A percentile compares a stretch with the other conserved stretches of the same genome.
These are phyloP conservation scores for Crypturellus tataupa DNA, from an alignment of 2,797 vertebrate genomes.

Conservation along the genomic window DNA sequence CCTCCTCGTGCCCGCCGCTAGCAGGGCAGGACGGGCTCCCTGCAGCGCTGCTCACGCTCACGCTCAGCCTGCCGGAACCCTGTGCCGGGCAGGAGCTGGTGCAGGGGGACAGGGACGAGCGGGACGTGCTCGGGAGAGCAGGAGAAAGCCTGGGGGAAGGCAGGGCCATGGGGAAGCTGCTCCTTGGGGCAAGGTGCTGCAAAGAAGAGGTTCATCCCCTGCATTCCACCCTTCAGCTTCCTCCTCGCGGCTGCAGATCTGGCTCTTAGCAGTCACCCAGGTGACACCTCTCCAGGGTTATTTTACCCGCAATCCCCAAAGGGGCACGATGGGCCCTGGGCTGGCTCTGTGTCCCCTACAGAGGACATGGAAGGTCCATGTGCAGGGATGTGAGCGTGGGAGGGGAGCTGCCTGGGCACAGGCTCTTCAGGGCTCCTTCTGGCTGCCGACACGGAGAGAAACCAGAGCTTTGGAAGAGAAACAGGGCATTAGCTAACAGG, in stretches of 20 bases:
- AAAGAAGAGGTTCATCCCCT: not conserved
- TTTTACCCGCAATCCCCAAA: not conserved
- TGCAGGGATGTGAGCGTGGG: not conserved
- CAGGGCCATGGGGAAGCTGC: not conserved
- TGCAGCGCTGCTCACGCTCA: not conserved
- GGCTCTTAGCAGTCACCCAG: not conserved
- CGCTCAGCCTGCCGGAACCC: not conserved
- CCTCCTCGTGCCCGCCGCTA: not conserved
- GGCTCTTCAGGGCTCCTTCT: not conserved
- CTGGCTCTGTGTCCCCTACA: not conserved
- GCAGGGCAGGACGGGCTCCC: constrained; percentile 6
- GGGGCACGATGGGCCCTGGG: not conserved
- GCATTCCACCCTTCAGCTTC: not conserved
- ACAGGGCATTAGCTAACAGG: not conserved
- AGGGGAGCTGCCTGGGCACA: not conserved
- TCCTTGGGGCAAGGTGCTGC: rapidly evolving
- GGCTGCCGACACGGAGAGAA: rapidly evolving
- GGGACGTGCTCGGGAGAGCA: not conserved
- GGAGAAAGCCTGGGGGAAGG: not conserved
- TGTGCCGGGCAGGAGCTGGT: constrained; percentile 3
- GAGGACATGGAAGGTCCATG: not conserved
- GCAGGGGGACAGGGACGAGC: not conserved
- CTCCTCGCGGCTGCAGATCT: not conserved
- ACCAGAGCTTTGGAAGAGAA: not conserved
- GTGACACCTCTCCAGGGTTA: not conserved